phyloP scores from a whole-genome alignment of 2,888 invertebrate species.

The Scaptodrosophila latifasciaeformis region DNA sequence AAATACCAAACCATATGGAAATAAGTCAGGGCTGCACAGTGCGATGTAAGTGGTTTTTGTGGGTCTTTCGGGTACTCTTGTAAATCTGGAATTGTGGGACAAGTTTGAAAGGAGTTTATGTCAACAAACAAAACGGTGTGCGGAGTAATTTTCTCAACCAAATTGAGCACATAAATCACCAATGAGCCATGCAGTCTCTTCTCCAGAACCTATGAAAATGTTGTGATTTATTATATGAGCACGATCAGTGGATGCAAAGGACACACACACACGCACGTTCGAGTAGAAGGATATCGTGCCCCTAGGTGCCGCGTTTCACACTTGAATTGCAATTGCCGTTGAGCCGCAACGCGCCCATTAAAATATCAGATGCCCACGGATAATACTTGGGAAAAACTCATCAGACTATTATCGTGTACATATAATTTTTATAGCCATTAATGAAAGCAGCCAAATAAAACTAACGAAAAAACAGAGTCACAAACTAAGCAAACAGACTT shows the following conservation, averaged over 20 bases:
- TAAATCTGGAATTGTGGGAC: conserved; percentile 10
- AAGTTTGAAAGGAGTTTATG: conserved; percentile 29
- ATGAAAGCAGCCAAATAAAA: too few species aligned
- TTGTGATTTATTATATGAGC: conserved; percentile 55
- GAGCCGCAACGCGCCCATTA: conserved; percentile 29
- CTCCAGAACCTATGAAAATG: conserved; percentile 47
- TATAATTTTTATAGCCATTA: too few species aligned
- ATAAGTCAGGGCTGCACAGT: conserved; percentile 38
- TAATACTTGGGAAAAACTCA: too few species aligned
- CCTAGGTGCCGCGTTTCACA: conserved; percentile 55
- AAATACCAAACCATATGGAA: conserved; percentile 16
- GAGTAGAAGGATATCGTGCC: conserved; percentile 43
- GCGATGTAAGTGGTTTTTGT: too few species aligned
- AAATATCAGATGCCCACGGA: conserved; percentile 44
- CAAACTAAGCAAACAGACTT: not conserved
- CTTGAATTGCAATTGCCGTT: conserved; percentile 52
- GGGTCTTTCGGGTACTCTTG: not conserved
- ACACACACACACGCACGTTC: too few species aligned
- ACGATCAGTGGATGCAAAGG: too few species aligned
- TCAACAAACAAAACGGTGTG: conserved; percentile 53
- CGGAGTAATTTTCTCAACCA: conserved; percentile 8
- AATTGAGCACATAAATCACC: conserved; percentile 44
- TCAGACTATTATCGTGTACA: too few species aligned
- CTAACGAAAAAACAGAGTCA: not conserved
- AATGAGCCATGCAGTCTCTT: conserved; percentile 18